phyloP scores from a whole-genome alignment of 2,113 vertebrate genomes.

The Gracilinanus agilis region DNA sequence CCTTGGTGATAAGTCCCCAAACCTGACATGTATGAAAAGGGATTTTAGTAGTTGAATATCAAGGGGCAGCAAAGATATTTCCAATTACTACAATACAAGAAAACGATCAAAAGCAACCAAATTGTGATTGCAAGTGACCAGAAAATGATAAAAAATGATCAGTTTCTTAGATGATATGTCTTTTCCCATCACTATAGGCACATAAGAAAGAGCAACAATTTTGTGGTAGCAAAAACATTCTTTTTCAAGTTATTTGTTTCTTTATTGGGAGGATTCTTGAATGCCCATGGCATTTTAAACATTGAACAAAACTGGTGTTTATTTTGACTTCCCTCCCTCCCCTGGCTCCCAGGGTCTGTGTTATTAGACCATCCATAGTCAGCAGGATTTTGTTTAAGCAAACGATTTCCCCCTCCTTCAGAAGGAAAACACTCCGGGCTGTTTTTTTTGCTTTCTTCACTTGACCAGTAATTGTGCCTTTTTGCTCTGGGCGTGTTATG shows the following conservation, averaged over 20 bases:
- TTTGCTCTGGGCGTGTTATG: background rate
- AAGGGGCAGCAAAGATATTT: background rate
- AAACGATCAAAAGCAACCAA: background rate
- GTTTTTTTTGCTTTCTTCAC: constrained; percentile 13
- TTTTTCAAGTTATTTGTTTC: background rate
- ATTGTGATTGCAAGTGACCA: background rate
- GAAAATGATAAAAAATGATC: background rate
- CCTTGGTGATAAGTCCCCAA: background rate
- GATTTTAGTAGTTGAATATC: background rate
- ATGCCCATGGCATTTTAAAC: background rate
- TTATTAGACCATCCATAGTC: constrained; percentile 40
- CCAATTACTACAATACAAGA: background rate
- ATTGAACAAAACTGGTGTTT: constrained; percentile 14
- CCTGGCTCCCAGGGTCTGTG: background rate
- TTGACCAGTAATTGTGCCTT: background rate
- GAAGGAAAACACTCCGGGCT: background rate
- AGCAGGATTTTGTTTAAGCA: constrained; percentile 24
- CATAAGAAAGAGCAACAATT: background rate
- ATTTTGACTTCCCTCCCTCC: constrained; percentile 13
- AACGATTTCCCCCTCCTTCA: background rate
- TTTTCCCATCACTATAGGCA: background rate
- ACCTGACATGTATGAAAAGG: background rate
- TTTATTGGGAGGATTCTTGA: constrained; percentile 23
- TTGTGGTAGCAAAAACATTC: background rate
- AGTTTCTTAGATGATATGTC: background rate